A percentile compares a stretch with the other conserved stretches of the same genome.
Evolutionary conservation across 2,113 vertebrate species (phyloP).

Genomic region (Notothenia coriiceps): DNA sequence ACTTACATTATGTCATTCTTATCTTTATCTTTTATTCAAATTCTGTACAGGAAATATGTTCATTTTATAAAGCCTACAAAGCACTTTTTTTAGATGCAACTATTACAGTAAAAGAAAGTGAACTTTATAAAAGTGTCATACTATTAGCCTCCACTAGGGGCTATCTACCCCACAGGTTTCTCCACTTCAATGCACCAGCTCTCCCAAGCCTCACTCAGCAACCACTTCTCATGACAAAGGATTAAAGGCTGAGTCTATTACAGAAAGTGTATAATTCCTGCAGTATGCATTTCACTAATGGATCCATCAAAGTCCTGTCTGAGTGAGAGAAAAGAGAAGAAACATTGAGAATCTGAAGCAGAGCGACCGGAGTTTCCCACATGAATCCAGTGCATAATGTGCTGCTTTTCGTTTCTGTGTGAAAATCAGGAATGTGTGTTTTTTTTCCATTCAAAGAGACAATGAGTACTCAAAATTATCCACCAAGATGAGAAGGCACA

Average conservation of each 20-base stretch:
- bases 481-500: conserved; percentile 35
- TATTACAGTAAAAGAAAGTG: not conserved
- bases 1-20: not conserved
- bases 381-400: conserved; percentile 53
- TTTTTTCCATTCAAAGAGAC: conserved; percentile 37
- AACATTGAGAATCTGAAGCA: conserved; percentile 24
- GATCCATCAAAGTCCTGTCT: conserved; percentile 31
- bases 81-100: no score
- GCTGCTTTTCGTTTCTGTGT: conserved; percentile 61
- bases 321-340: no score
- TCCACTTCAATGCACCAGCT: conserved; percentile 17
- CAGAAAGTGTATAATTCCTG: conserved; percentile 42
- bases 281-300: conserved; percentile 48
- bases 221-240: conserved; percentile 53
- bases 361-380: conserved; percentile 62
- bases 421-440: conserved; percentile 57
- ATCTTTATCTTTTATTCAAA: not conserved
- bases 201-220: conserved; percentile 36
- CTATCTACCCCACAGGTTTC: conserved; percentile 78
- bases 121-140: conserved; percentile 25
- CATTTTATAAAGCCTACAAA: not conserved
- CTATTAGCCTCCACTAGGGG: conserved; percentile 69
- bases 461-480: conserved; percentile 44
- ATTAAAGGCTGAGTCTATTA: conserved; percentile 46
- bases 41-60: not conserved